Base-by-base conservation (phyloP, 2,888 invertebrate genomes). In the Meganola albula region DNA sequence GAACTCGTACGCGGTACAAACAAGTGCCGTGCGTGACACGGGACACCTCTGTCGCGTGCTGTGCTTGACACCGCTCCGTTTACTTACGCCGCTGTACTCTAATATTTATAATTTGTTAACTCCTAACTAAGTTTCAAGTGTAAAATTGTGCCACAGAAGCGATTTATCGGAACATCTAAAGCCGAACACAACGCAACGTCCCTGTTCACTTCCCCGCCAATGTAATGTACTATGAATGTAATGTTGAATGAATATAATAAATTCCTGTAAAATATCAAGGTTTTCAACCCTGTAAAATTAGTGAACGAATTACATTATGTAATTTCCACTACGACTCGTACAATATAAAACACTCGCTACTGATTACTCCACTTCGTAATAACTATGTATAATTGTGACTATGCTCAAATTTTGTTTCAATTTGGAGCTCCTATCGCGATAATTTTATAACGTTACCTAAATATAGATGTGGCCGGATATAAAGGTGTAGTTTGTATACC, bases 101-200 rank as follows among this genome's bases (percentile, higher is more conserved):
- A 77, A 65, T 67, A 70, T 74, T 74, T 72, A 77, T 74, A 77
- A 77, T 77, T 80, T 72, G 73, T 75, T 72, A 76, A 71, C 62
- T 70, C 79, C 80, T 82, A 80, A 75, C 79, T 80, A 79, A 76
- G 66, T 73, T 62, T 73, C 66, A 61, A 70, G 72, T 79, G 76
- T 78, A 74, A 73, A 74, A 78, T 82, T 82, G 83, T 84, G 84
- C 83, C 80, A 72, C 74, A 73, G 58, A 77, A 77, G 74, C 72
- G 60, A 66, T 68, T 63, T 69, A 58, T 69, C 63, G 67, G 73
- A 65, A 71, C 67, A 64, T 67, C 58, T 56, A 62, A 76, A 71
- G 73, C 72, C 52, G 58, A 63, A 62, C 62, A 68, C 63, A 63
- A 65, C 53, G 44, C 32, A 37, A 61, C 47, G 34, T 34, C 40